Percentiles rank a stretch among this genome's conserved stretches.
Conservation (phyloP, 2,113 vertebrate genomes). For the Hippopotamus amphibius region DNA sequence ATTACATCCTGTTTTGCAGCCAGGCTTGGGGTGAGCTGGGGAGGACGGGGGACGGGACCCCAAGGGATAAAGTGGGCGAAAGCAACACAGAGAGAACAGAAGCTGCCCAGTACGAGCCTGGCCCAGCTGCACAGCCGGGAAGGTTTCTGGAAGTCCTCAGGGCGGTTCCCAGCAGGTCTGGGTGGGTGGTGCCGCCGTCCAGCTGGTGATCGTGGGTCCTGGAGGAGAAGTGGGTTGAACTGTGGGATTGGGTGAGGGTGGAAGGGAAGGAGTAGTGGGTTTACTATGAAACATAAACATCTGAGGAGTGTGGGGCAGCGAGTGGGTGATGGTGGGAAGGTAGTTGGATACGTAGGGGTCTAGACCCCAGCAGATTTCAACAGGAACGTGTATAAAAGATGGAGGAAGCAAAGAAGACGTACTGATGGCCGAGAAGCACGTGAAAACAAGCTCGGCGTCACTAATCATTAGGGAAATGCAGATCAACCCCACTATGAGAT, state of each 20-base stretch:
- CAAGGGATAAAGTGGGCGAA: not conserved
- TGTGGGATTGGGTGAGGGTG: not conserved
- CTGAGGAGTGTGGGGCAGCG: not conserved
- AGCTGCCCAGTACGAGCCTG: rapidly evolving
- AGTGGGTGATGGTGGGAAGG: not conserved
- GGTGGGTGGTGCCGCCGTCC: not conserved
- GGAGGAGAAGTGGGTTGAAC: not conserved
- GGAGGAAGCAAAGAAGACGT: not conserved
- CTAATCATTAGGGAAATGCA: not conserved
- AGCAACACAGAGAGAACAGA: not conserved
- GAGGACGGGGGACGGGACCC: not conserved
- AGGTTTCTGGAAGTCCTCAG: not conserved
- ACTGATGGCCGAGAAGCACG: rapidly evolving
- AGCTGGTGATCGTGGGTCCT: not conserved
- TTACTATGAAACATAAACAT: rapidly evolving
- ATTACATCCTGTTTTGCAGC: not conserved
- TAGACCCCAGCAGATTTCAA: not conserved
- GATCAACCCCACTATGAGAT: rapidly evolving
- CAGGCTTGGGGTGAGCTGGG: not conserved
- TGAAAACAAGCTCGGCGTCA: no score
- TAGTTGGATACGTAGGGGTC: rapidly evolving
- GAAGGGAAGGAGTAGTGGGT: no score
- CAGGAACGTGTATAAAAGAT: not conserved
- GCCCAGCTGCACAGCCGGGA: not conserved
- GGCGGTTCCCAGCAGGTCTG: not conserved